Evolutionary conservation across 2,113 vertebrate genomes (phyloP).

Genomic region (Osmerus eperlanus): DNA sequence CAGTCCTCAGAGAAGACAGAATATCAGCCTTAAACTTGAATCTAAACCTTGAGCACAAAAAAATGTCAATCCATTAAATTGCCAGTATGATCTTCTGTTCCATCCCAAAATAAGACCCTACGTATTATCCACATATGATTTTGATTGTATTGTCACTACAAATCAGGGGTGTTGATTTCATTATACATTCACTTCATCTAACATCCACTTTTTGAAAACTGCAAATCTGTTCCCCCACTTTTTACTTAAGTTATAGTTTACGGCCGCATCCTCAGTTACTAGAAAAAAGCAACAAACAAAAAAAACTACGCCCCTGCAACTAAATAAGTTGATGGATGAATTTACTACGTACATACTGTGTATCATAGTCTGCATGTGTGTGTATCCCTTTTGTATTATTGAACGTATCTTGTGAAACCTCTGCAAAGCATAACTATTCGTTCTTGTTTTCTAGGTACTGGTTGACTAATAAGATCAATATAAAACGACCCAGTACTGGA

Average conservation of each 20-base stretch:
- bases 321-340: no score
- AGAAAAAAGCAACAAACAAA: no score
- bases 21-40: neutral
- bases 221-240: no score
- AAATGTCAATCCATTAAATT: neutral
- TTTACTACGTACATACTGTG: no score
- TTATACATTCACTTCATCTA: no score
- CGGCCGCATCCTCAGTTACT: no score
- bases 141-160: no score
- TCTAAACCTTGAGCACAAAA: neutral
- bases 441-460: conserved; percentile 76
- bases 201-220: no score
- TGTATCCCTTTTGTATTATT: neutral
- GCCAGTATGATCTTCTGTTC: neutral
- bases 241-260: no score
- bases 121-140: neutral
- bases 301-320: no score
- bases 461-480: conserved; percentile 87
- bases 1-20: neutral
- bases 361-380: neutral
- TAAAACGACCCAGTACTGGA: conserved; percentile 87
- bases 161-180: neutral
- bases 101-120: neutral
- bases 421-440: neutral
- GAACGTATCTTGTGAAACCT: conserved; percentile 6